These are phyloP conservation scores for Lasiurus cinereus DNA, from an alignment of 2,113 vertebrate genomes.

Conservation along the genomic window DNA sequence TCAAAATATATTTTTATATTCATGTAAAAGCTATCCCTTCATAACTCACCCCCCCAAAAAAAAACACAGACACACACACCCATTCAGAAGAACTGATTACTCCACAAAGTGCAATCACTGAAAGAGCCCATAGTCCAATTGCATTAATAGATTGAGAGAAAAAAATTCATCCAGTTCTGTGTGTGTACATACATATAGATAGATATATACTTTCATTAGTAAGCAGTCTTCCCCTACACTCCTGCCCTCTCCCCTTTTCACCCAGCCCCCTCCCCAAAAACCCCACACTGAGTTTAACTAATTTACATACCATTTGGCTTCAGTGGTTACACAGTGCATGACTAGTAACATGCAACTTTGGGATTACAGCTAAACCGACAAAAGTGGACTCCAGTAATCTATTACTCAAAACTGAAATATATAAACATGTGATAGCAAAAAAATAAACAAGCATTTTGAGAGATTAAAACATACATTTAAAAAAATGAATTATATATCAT, in stretches of 20 bases:
- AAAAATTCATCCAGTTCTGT: conserved; percentile 70
- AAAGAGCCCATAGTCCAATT: conserved; percentile 77
- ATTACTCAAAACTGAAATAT: conserved; percentile 83
- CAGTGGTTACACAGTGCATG: conserved; percentile 84
- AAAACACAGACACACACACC: not conserved
- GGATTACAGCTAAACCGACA: conserved; percentile 82
- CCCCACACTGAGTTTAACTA: conserved; percentile 87
- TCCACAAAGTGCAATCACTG: conserved; percentile 80
- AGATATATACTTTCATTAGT: conserved; percentile 77
- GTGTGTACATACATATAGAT: conserved; percentile 46
- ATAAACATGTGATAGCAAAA: conserved; percentile 87
- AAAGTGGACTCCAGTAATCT: conserved; percentile 82
- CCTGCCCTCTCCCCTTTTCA: conserved; percentile 66
- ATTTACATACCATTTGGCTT: conserved; percentile 91
- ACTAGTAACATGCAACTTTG: conserved; percentile 89
- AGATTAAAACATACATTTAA: conserved; percentile 81
- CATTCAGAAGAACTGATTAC: conserved; percentile 77
- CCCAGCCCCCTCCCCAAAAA: conserved; percentile 51
- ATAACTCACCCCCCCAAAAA: conserved; percentile 55
- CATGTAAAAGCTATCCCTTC: conserved; percentile 81
- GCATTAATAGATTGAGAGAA: conserved; percentile 72
- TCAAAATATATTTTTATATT: conserved; percentile 83
- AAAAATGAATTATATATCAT: conserved; percentile 75
- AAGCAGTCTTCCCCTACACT: conserved; percentile 75
- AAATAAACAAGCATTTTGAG: conserved; percentile 83